Evolutionary conservation across 2,113 vertebrate species (phyloP).

Genomic region (Gallinago undulata): DNA sequence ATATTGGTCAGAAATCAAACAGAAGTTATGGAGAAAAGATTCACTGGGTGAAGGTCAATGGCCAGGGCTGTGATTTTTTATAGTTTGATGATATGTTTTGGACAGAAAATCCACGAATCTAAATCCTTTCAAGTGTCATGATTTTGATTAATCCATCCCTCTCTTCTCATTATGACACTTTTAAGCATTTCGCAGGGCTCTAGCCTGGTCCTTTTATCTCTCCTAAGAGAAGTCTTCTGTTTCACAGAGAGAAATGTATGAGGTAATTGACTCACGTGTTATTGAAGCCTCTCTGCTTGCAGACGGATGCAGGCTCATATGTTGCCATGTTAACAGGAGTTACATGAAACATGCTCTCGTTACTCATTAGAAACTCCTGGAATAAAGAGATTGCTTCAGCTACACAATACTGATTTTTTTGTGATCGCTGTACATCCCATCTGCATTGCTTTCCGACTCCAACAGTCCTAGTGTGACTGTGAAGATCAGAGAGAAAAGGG

Average conservation of each 20-base stretch:
- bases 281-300: background rate
- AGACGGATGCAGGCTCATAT: background rate
- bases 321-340: conserved; percentile 32
- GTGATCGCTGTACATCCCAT: background rate
- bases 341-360: background rate
- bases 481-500: background rate
- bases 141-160: background rate
- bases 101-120: background rate
- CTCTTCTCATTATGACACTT: background rate
- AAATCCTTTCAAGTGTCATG: background rate
- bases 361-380: background rate
- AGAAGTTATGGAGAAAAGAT: background rate
- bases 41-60: background rate
- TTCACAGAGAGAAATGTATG: background rate
- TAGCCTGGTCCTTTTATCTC: background rate
- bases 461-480: background rate
- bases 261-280: background rate
- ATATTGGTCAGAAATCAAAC: background rate
- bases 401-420: background rate
- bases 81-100: background rate
- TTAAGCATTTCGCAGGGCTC: background rate
- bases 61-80: background rate
- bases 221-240: background rate
- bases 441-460: background rate
- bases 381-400: background rate